Conservation (phyloP, 2,888 invertebrate genomes). For the Lutraria lutraria region DNA sequence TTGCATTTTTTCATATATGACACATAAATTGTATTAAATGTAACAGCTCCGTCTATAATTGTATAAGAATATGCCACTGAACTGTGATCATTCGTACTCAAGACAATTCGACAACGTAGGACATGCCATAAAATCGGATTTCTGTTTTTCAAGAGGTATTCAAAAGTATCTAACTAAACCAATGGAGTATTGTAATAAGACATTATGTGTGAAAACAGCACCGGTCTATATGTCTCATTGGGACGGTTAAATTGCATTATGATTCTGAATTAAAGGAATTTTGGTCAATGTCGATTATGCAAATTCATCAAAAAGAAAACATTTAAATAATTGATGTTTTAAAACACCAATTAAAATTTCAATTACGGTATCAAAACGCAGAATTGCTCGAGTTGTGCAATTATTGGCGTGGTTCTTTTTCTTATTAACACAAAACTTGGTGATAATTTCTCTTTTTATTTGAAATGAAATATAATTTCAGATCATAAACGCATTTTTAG, state of each 20-base stretch:
- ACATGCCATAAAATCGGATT: not conserved
- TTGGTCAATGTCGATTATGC: not conserved
- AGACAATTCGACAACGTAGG: no score
- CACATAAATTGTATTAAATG: no score
- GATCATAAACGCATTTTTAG: not conserved
- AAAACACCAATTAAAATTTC: not conserved
- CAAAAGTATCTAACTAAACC: not conserved
- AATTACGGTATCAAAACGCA: not conserved
- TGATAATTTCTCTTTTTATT: not conserved
- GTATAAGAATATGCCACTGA: no score
- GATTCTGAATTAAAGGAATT: not conserved
- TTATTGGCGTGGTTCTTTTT: not conserved
- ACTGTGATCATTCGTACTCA: no score
- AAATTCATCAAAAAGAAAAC: not conserved
- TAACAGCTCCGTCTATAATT: no score
- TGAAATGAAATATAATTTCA: not conserved
- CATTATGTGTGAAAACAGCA: not conserved
- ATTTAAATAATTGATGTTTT: slow-evolving; percentile 11
- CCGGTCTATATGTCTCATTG: not conserved
- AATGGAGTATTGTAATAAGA: not conserved
- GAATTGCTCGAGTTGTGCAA: not conserved
- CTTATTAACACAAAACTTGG: not conserved
- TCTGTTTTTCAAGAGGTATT: not conserved
- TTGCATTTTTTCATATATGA: no score
- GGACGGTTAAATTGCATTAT: not conserved